Base-by-base conservation (phyloP, 1,140 invertebrate species). In the Parasteatoda tepidariorum region DNA sequence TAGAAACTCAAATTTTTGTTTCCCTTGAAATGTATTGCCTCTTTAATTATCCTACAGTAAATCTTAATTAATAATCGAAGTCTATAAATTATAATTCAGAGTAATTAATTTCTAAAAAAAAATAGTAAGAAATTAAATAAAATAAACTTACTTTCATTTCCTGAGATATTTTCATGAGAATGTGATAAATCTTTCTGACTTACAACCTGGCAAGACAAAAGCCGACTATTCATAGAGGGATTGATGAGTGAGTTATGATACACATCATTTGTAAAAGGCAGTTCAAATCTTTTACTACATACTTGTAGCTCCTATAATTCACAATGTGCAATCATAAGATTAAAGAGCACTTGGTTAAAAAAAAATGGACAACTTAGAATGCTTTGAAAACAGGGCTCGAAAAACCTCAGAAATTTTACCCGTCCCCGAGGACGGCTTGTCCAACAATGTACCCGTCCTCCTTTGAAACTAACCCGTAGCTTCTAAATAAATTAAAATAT, bases 261-360 rank as follows among this genome's bases (percentile, higher is more conserved):
- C 7, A 86, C 85, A 57, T 87, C 83, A 59, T 61, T 62, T 13
- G 85, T 85, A 26, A 90, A 85, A 7, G 88, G 84, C 74, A 88
- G 87, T 67, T 89, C 87, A 75, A 90, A 85, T 15, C 89, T 83
- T 61, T 86, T 68, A 55, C 76, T 84, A 31, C 89, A 87, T 31
- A 86, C 86, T 22, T 84, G 76, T 73, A 89, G 83, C 24, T 88
- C 88, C 87, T 88, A 66, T 18, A 55, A 28, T 18, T n/a, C 18
- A 22, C 15, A 59, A 11, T 59, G 57, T 59, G 24, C 18, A 48
- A 48, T 48, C 18, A 48, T 18, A 48, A 48, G 18, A 2, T 48
- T 48, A 48, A 48, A 13, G 18, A 48, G 1, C 18, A 48, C 18
- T 13, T 48, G 9, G 9, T 48, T 9, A 48, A 48, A 48, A 48